Evolutionary conservation across 2,113 vertebrate genomes (phyloP).

Genomic region (Struthidea cinerea): DNA sequence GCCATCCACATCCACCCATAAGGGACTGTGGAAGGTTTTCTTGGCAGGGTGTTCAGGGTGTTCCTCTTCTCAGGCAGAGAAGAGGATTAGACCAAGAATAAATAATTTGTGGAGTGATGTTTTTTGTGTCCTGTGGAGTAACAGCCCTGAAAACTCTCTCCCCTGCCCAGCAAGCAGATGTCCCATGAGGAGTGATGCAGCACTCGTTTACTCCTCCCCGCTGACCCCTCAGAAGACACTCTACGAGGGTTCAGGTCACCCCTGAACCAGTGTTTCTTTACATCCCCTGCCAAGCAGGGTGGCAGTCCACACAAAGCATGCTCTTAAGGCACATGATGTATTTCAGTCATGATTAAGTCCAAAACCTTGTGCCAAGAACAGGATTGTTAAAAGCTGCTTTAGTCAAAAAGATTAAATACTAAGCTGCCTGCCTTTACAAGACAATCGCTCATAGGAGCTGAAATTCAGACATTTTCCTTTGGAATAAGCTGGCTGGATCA

Average conservation of each 20-base stretch:
- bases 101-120: not conserved
- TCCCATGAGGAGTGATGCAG: not conserved
- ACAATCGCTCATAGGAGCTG: not conserved
- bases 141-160: not conserved
- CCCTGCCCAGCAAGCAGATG: not conserved
- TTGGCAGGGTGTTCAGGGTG: not conserved
- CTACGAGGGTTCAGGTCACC: not conserved
- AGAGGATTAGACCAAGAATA: not conserved
- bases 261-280: not conserved
- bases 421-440: conserved; percentile 6
- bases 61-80: not conserved
- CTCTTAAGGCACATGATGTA: not conserved
- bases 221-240: not conserved
- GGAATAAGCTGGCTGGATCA: not conserved
- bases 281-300: not conserved
- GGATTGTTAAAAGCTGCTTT: conserved; percentile 31
- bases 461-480: conserved; percentile 5
- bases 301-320: not conserved
- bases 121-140: not conserved
- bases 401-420: conserved; percentile 33
- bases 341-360: conserved; percentile 22
- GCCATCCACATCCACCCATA: not conserved
- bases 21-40: not conserved
- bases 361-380: conserved; percentile 16
- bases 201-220: not conserved